Percentiles rank a stretch among this genome's conserved stretches.
phyloP scores from a whole-genome alignment of 2,888 invertebrate species.

The Apamea anceps region DNA sequence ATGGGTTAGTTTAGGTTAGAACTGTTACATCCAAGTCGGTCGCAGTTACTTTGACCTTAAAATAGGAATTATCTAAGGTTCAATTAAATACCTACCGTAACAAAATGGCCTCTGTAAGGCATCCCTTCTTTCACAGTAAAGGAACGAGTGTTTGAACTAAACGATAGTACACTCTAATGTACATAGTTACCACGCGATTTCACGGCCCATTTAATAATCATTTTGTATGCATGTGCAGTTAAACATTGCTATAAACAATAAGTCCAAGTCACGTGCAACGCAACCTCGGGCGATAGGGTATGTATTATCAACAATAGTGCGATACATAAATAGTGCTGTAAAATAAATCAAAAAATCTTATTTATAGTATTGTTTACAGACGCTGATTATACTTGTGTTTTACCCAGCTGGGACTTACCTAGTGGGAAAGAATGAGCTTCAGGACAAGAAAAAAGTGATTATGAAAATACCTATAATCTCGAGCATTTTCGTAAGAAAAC shows the following conservation, averaged over 20 bases:
- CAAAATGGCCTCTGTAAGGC: background rate
- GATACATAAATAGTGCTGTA: conserved; percentile 37
- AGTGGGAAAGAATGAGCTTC: background rate
- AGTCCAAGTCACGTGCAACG: conserved; percentile 32
- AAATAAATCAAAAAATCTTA: conserved; percentile 44
- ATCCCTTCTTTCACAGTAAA: background rate
- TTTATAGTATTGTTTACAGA: conserved; percentile 47
- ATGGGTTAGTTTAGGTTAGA: too few relatives aligned
- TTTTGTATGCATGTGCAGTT: conserved; percentile 4
- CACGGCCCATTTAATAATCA: background rate
- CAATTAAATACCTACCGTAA: background rate
- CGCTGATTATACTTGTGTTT: background rate
- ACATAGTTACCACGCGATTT: conserved; percentile 12
- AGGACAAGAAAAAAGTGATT: too few relatives aligned
- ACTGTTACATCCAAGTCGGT: too few relatives aligned
- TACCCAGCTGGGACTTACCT: background rate
- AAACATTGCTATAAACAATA: conserved; percentile 28
- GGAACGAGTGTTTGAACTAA: background rate
- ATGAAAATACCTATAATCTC: background rate
- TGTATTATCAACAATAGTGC: conserved; percentile 29
- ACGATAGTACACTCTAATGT: background rate
- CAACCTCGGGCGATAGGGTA: conserved; percentile 37
- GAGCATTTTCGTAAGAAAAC: background rate
- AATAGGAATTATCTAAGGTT: too few relatives aligned
- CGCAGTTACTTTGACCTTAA: too few relatives aligned